Evolutionary conservation across 2,888 invertebrate species (phyloP).

Genomic region (Ceraclea dissimilis): DNA sequence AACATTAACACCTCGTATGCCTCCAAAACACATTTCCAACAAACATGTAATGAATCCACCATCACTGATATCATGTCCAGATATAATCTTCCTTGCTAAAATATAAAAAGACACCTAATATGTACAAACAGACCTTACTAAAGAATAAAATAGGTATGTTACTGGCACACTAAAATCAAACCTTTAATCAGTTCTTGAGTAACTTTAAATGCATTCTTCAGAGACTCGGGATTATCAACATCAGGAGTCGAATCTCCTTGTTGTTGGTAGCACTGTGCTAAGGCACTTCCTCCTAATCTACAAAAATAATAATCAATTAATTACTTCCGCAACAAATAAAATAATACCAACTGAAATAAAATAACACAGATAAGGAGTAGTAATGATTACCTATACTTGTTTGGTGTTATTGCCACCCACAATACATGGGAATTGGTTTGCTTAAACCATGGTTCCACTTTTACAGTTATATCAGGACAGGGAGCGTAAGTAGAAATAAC

Average conservation of each 20-base stretch:
- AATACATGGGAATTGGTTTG: slow-evolving; percentile 59
- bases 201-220: slow-evolving; percentile 70
- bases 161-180: slow-evolving; percentile 30
- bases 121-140: no score
- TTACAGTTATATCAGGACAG: slow-evolving; percentile 79
- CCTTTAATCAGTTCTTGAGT: slow-evolving; percentile 79
- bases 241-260: slow-evolving; percentile 77
- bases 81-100: slow-evolving; percentile 58
- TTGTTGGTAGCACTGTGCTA: slow-evolving; percentile 86
- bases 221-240: slow-evolving; percentile 58
- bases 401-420: slow-evolving; percentile 69
- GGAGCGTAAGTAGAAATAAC: slow-evolving; percentile 96
- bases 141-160: no score
- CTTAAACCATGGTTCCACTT: slow-evolving; percentile 88
- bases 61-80: slow-evolving; percentile 96
- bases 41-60: slow-evolving; percentile 87
- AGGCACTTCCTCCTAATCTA: slow-evolving; percentile 84
- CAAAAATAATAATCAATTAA: slow-evolving; percentile 4
- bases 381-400: slow-evolving; percentile 47
- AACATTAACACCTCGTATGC: slow-evolving; percentile 70
- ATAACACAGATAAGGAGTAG: neutral
- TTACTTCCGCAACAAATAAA: neutral
- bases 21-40: slow-evolving; percentile 95
- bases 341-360: neutral
- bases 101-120: slow-evolving; percentile 22